Percentiles rank a stretch among this genome's conserved stretches.
Evolutionary conservation across 2,113 vertebrate species (phyloP).

Genomic region (Lycaon pictus): DNA sequence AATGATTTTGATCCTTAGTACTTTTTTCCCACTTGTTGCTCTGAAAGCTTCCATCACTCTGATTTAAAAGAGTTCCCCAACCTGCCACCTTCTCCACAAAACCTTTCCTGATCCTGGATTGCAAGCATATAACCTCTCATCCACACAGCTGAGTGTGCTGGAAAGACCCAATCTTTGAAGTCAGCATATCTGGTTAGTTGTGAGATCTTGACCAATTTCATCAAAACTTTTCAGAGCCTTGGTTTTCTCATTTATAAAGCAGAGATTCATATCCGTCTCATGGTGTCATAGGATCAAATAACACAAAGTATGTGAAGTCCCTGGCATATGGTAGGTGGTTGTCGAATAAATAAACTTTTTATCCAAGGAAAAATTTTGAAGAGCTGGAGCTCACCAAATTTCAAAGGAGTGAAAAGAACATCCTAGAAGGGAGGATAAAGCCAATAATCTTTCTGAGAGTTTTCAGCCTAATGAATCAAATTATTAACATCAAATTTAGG

Average conservation of each 20-base stretch:
- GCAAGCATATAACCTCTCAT: neutral
- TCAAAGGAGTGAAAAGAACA: slow-evolving; percentile 23
- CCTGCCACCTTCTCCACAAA: neutral
- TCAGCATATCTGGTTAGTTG: neutral
- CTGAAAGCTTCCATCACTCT: neutral
- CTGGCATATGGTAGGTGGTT: neutral
- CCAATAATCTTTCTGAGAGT: neutral
- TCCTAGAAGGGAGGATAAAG: neutral
- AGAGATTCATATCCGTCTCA: neutral
- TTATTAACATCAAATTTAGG: slow-evolving; percentile 8
- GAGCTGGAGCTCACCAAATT: neutral
- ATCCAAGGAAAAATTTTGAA: slow-evolving; percentile 18
- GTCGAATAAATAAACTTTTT: slow-evolving; percentile 9
- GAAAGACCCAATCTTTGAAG: neutral
- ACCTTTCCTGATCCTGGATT: neutral
- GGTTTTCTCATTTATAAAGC: neutral
- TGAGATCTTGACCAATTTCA: neutral
- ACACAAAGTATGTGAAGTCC: neutral
- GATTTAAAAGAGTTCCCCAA: neutral
- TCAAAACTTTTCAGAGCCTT: neutral
- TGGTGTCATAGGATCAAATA: neutral
- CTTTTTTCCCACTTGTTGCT: neutral
- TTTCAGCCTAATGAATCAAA: slow-evolving; percentile 14
- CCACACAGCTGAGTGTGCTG: neutral
- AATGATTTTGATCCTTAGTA: neutral